phyloP scores from a whole-genome alignment of 2,888 invertebrate genomes.

The Autographa gamma region DNA sequence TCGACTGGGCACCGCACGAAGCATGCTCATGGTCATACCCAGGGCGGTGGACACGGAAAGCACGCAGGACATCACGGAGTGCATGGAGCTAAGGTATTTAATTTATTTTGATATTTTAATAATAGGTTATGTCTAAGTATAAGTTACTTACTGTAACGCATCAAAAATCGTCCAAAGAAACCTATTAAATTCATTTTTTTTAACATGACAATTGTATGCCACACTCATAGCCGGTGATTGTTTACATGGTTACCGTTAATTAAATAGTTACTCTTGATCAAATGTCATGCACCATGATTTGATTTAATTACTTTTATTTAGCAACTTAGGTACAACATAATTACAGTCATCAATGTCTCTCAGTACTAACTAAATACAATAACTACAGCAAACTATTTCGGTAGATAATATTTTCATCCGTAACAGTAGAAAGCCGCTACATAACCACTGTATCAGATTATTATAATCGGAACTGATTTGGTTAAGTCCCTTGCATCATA shows the following conservation, averaged over 20 bases:
- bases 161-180: no score
- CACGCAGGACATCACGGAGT: slow-evolving; percentile 86
- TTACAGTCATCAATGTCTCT: neutral
- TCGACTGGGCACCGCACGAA: slow-evolving; percentile 73
- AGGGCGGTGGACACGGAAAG: slow-evolving; percentile 88
- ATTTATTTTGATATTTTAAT: slow-evolving; percentile 7
- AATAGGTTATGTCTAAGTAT: neutral
- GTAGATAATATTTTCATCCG: neutral
- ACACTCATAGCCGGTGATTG: no score
- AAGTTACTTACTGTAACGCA: no score
- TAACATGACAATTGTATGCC: no score
- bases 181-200: no score
- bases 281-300: slow-evolving; percentile 1
- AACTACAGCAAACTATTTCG: neutral
- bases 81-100: slow-evolving; percentile 87
- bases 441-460: neutral
- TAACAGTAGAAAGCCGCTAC: neutral
- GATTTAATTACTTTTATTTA: neutral
- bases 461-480: slow-evolving; percentile 2
- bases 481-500: slow-evolving; percentile 1
- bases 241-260: no score
- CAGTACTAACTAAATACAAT: neutral
- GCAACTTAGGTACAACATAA: neutral
- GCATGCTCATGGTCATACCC: slow-evolving; percentile 74
- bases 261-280: neutral